Conservation (phyloP, 2,797 vertebrate species). For the Takifugu ocellatus region DNA sequence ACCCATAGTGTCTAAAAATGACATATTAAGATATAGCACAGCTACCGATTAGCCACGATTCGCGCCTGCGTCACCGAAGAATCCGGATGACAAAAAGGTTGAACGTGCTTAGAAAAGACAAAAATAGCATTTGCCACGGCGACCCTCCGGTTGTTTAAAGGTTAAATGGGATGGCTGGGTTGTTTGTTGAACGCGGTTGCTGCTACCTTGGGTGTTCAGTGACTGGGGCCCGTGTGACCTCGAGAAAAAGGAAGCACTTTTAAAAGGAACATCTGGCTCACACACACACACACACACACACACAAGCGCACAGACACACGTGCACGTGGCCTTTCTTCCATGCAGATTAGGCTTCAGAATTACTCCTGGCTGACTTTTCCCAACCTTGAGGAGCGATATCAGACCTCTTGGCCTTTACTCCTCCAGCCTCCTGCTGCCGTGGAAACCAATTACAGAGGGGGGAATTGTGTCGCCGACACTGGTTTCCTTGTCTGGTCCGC, state of each 20-base stretch:
- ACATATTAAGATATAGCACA: conserved; percentile 54
- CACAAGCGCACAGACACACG: not conserved
- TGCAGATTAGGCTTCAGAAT: conserved; percentile 33
- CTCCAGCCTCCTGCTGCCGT: conserved; percentile 16
- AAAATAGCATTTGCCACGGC: conserved; percentile 38
- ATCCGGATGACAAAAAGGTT: conserved; percentile 32
- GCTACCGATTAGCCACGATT: conserved; percentile 49
- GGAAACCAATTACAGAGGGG: conserved; percentile 31
- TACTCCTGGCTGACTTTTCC: conserved; percentile 25
- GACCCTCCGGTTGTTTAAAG: conserved; percentile 45
- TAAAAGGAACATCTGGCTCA: conserved; percentile 43
- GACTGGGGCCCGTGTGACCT: conserved; percentile 43
- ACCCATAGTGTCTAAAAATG: conserved; percentile 46
- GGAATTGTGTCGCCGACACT: conserved; percentile 20
- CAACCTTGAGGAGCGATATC: conserved; percentile 36
- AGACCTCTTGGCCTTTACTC: conserved; percentile 31
- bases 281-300: not conserved
- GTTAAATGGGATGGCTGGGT: conserved; percentile 35
- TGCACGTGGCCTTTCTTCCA: conserved; percentile 9
- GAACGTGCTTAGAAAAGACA: conserved; percentile 41
- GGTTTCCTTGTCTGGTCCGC: conserved; percentile 9
- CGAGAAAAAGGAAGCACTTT: conserved; percentile 74
- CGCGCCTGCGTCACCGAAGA: conserved; percentile 33
- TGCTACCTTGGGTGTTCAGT: conserved; percentile 57
- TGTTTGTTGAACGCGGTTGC: conserved; percentile 27